A percentile compares a stretch with the other conserved stretches of the same genome.
phyloP scores from a whole-genome alignment of 2,113 vertebrate species.

The Ancistrus triradiatus region DNA sequence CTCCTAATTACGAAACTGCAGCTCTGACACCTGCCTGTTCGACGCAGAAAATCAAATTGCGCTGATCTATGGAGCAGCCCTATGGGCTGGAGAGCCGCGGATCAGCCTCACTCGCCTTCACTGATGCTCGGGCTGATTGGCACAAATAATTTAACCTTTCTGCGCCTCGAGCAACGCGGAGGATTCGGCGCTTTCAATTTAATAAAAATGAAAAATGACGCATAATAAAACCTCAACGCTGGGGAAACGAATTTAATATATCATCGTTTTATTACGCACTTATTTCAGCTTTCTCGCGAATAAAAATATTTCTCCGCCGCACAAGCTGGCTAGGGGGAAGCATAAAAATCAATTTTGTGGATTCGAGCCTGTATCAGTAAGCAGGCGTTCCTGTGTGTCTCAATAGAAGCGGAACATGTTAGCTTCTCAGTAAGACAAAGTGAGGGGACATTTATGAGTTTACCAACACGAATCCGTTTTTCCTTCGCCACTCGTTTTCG shows the following conservation, averaged over 20 bases:
- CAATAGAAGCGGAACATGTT: slow-evolving; percentile 51
- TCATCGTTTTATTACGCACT: slow-evolving; percentile 80
- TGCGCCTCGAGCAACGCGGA: slow-evolving; percentile 57
- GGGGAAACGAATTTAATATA: slow-evolving; percentile 77
- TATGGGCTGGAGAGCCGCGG: slow-evolving; percentile 30
- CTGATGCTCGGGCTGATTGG: slow-evolving; percentile 59
- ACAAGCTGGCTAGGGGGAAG: slow-evolving; percentile 74
- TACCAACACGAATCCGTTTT: slow-evolving; percentile 7
- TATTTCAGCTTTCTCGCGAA: slow-evolving; percentile 77
- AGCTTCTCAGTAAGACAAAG: slow-evolving; percentile 55
- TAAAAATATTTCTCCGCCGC: slow-evolving; percentile 75
- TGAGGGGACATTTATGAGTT: slow-evolving; percentile 52
- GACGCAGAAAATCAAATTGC: slow-evolving; percentile 36
- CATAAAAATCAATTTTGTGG: slow-evolving; percentile 79
- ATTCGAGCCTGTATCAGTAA: slow-evolving; percentile 74
- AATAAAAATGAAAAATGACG: slow-evolving; percentile 75
- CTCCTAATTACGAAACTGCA: slow-evolving; percentile 8
- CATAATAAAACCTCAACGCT: slow-evolving; percentile 74
- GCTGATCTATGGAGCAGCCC: slow-evolving; percentile 43
- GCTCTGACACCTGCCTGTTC: slow-evolving; percentile 25
- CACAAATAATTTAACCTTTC: slow-evolving; percentile 72
- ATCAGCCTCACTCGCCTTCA: slow-evolving; percentile 39
- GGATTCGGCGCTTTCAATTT: slow-evolving; percentile 69
- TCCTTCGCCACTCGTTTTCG: background rate
- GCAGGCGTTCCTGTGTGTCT: slow-evolving; percentile 53